These are phyloP conservation scores for Scaptomyza cyrtandrae DNA, from an alignment of 2,888 invertebrate genomes.

Conservation along the genomic window DNA sequence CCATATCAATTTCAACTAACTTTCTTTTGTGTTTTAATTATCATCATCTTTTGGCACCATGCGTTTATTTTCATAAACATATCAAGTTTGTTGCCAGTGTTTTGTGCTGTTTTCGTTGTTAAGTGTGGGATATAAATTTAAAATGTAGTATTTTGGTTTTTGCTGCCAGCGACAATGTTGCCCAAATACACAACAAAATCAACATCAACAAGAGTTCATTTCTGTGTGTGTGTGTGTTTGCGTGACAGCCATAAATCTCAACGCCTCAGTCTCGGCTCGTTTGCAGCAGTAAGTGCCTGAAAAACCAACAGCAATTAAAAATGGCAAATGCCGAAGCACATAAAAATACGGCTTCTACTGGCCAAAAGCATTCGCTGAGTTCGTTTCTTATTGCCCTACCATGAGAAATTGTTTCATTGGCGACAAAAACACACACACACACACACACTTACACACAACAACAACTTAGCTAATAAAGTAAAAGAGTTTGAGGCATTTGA, in stretches of 20 bases:
- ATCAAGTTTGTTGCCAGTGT: conserved; percentile 42
- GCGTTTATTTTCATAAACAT: conserved; percentile 10
- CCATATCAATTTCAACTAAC: too few relatives aligned
- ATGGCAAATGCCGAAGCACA: conserved; percentile 67
- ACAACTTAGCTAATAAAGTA: not conserved
- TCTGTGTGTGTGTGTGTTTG: conserved; percentile 1
- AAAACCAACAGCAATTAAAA: conserved; percentile 74
- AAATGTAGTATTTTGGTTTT: conserved; percentile 34
- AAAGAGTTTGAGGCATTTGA: conserved; percentile 30
- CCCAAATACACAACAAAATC: conserved; percentile 33
- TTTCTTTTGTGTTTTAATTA: conserved; percentile 4
- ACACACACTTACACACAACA: not conserved
- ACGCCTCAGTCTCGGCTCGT: conserved; percentile 71
- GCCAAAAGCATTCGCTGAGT: conserved; percentile 53
- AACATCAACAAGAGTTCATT: conserved; percentile 21
- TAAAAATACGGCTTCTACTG: conserved; percentile 37
- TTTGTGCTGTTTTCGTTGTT: conserved; percentile 4
- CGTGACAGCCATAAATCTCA: conserved; percentile 63
- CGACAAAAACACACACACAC: conserved; percentile 28
- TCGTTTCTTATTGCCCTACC: conserved; percentile 27
- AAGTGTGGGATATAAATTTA: conserved; percentile 37
- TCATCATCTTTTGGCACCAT: not conserved
- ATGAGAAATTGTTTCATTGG: conserved; percentile 33
- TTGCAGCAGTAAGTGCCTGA: conserved; percentile 74
- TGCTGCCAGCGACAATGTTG: conserved; percentile 60